Evolutionary conservation across 2,797 vertebrate species (phyloP).

Genomic region (Lycodopsis pacificus): DNA sequence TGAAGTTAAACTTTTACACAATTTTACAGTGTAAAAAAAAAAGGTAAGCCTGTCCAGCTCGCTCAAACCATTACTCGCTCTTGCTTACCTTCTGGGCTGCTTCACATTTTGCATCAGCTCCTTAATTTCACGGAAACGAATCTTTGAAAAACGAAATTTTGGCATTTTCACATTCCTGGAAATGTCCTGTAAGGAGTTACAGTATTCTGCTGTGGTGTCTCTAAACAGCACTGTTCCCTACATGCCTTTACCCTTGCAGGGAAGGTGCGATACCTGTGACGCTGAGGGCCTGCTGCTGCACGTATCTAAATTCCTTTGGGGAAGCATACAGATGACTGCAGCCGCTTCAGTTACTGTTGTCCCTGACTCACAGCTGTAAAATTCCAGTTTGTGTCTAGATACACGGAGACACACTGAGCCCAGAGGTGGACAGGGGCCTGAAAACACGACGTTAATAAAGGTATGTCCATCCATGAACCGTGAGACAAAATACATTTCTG

Average conservation of each 20-base stretch:
- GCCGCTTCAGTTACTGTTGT: conserved; percentile 11
- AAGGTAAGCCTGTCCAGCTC: background rate
- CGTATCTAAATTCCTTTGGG: conserved; percentile 48
- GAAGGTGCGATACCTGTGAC: conserved; percentile 55
- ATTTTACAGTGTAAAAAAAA: background rate
- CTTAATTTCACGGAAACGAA: conserved; percentile 69
- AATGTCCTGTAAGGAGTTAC: background rate
- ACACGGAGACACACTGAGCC: background rate
- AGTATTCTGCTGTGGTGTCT: background rate
- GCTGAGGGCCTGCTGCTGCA: conserved; percentile 69
- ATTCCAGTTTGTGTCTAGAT: conserved; percentile 27
- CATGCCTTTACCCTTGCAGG: conserved; percentile 19
- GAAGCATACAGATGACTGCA: background rate
- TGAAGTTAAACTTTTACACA: background rate
- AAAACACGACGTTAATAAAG: background rate
- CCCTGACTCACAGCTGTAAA: conserved; percentile 61
- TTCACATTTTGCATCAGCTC: conserved; percentile 72
- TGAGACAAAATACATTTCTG: background rate
- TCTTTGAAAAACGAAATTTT: conserved; percentile 76
- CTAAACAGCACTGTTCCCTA: background rate
- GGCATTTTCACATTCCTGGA: conserved; percentile 71
- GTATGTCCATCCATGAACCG: background rate
- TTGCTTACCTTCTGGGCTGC: conserved; percentile 68
- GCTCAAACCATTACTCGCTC: background rate
- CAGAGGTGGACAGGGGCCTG: background rate